Evolutionary conservation across 2,113 vertebrate species (phyloP).

Genomic region (Clupea harengus): DNA sequence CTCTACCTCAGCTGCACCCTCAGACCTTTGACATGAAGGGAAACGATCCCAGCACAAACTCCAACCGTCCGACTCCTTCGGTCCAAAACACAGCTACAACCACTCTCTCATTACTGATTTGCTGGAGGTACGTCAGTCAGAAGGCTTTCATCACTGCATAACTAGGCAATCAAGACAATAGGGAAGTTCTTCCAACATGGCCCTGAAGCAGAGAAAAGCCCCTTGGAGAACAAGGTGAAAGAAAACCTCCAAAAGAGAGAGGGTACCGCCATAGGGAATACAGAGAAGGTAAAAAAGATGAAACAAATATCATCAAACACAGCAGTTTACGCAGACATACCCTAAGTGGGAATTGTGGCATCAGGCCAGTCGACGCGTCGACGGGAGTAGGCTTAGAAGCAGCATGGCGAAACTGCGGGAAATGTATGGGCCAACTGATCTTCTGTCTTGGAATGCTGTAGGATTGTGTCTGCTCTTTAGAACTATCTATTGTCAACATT

Average conservation of each 20-base stretch:
- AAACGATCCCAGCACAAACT: background rate
- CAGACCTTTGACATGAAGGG: background rate
- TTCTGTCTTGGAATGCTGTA: background rate
- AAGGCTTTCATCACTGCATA: background rate
- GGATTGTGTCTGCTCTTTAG: background rate
- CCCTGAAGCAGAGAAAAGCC: background rate
- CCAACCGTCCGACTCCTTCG: background rate
- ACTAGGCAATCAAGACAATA: background rate
- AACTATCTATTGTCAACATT: no score
- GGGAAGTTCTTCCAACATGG: background rate
- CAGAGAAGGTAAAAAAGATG: background rate
- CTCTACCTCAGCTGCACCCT: background rate
- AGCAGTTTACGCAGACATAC: background rate
- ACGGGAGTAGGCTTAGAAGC: background rate
- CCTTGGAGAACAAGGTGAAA: background rate
- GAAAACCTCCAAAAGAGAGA: background rate
- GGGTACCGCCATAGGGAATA: background rate
- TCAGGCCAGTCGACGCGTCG: background rate
- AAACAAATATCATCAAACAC: background rate
- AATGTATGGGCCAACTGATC: background rate
- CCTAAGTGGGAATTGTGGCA: background rate
- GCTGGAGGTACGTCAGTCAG: background rate
- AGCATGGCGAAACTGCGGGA: background rate
- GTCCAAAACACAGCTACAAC: background rate
- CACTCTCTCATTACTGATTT: background rate